A percentile compares a stretch with the other conserved stretches of the same genome.
phyloP scores from a whole-genome alignment of 2,113 vertebrate genomes.

The Proterorhinus semilunaris region DNA sequence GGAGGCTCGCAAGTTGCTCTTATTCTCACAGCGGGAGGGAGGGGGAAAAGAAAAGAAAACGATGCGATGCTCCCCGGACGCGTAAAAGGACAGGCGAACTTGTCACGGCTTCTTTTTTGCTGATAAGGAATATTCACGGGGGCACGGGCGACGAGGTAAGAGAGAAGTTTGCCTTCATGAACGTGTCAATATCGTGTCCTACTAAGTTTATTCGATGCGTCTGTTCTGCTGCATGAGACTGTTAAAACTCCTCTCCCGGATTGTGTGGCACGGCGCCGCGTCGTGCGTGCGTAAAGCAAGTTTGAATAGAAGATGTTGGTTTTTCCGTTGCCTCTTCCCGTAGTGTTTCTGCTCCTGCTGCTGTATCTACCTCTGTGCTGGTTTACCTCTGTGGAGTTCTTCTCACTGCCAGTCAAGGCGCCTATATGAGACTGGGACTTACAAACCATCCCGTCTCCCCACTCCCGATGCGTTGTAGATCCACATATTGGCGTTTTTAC shows the following conservation, averaged over 20 bases:
- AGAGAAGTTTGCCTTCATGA: not conserved
- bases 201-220: not conserved
- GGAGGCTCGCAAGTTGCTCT: constrained; percentile 44
- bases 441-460: constrained; percentile 33
- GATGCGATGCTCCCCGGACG: constrained; percentile 27
- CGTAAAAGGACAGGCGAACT: constrained; percentile 42
- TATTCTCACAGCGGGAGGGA: not conserved
- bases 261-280: no score
- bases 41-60: constrained; percentile 36
- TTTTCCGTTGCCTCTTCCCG: not conserved
- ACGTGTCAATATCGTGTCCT: not conserved
- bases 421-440: constrained; percentile 35
- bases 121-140: constrained; percentile 16
- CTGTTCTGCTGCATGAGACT: not conserved
- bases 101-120: constrained; percentile 5
- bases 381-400: constrained; percentile 21
- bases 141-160: constrained; percentile 56
- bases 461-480: constrained; percentile 32
- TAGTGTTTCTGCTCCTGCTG: constrained; percentile 10
- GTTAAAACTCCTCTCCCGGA: not conserved
- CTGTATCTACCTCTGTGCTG: not conserved
- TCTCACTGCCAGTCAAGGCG: constrained; percentile 30
- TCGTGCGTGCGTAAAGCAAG: not conserved
- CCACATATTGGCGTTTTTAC: constrained; percentile 44
- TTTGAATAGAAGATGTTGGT: not conserved